phyloP scores from a whole-genome alignment of 2,113 vertebrate species.

The Oceanites oceanicus region DNA sequence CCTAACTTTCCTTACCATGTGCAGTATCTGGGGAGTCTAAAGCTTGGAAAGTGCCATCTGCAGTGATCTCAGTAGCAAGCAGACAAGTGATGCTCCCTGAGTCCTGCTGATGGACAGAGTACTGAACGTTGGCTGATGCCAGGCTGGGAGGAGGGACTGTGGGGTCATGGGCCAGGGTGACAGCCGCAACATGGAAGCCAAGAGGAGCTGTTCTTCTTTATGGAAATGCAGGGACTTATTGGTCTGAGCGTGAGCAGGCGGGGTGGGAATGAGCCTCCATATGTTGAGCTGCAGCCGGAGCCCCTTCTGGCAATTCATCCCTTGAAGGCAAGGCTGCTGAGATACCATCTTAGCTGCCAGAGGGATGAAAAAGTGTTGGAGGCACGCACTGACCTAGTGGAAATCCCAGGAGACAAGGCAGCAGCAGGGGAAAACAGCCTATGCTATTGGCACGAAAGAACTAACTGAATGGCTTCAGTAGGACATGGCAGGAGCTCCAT shows the following conservation, averaged over 20 bases:
- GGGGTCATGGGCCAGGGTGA: neutral
- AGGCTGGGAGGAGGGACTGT: neutral
- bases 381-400: fast-evolving
- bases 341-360: neutral
- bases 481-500: neutral
- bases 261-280: neutral
- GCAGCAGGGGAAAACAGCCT: neutral
- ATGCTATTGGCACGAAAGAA: neutral
- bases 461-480: neutral
- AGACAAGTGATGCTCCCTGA: neutral
- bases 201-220: neutral
- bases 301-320: neutral
- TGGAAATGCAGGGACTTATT: neutral
- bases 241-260: neutral
- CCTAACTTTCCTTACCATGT: neutral
- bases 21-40: neutral
- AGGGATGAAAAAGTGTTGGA: neutral
- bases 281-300: neutral
- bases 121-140: neutral
- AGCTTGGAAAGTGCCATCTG: neutral
- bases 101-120: neutral
- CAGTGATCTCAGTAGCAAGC: neutral
- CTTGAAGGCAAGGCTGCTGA: neutral
- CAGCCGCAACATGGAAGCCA: neutral
- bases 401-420: neutral